Conservation (phyloP, 2,797 vertebrate genomes). For the Notolepis coatsorum region DNA sequence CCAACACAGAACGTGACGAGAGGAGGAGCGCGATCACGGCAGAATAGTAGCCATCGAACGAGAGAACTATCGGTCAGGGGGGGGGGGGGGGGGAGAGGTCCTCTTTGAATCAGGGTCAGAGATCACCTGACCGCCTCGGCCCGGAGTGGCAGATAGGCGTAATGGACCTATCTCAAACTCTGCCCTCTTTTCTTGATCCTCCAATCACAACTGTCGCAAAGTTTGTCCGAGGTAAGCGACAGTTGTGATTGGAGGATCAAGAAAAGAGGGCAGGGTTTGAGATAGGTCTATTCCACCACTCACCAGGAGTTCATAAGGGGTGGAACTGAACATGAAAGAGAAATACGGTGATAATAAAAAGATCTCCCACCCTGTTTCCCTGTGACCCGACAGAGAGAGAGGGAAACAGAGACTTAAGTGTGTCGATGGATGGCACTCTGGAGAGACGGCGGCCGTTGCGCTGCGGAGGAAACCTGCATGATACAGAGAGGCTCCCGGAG, state of each 20-base stretch:
- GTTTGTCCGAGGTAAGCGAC: too few species aligned
- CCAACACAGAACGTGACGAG: slow-evolving; percentile 37
- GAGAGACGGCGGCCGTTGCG: slow-evolving; percentile 58
- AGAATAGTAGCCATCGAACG: slow-evolving; percentile 16
- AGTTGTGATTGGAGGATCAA: too few species aligned
- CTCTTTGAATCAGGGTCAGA: slow-evolving; percentile 15
- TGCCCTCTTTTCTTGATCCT: too few species aligned
- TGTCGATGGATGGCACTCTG: slow-evolving; percentile 75
- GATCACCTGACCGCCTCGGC: slow-evolving; percentile 28
- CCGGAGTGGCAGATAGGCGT: slow-evolving; percentile 19
- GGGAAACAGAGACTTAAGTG: slow-evolving; percentile 64
- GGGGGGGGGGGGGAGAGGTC: neutral
- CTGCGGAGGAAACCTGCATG: slow-evolving; percentile 52
- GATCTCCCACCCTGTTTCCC: slow-evolving; percentile 35
- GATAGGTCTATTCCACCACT: slow-evolving; percentile 2
- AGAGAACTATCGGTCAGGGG: slow-evolving; percentile 16
- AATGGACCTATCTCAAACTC: too few species aligned
- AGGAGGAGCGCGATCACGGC: slow-evolving; percentile 42
- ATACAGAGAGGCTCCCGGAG: slow-evolving; percentile 58
- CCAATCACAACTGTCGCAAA: too few species aligned
- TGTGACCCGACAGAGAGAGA: slow-evolving; percentile 65
- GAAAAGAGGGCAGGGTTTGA: too few species aligned
- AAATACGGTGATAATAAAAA: slow-evolving; percentile 15
- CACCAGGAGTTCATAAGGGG: slow-evolving; percentile 22
- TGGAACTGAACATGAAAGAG: slow-evolving; percentile 33